Percentiles rank a stretch among this genome's conserved stretches.
These are phyloP conservation scores for Chiroxiphia lanceolata DNA, from an alignment of 2,797 vertebrate genomes.

Conservation along the genomic window DNA sequence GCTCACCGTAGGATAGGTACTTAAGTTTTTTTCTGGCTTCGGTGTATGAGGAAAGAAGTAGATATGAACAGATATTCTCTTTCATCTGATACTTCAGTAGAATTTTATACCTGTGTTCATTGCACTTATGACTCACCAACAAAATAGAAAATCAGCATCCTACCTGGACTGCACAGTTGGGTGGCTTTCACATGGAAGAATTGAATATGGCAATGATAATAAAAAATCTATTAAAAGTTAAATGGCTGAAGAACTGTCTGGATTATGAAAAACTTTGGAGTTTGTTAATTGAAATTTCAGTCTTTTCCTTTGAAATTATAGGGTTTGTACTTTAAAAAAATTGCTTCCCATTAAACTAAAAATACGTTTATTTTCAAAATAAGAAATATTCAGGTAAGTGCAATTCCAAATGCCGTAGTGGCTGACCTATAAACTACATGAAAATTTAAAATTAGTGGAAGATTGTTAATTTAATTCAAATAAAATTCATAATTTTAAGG, in stretches of 20 bases:
- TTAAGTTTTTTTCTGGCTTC: neutral
- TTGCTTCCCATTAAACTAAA: neutral
- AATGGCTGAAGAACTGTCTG: neutral
- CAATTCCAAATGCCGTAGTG: neutral
- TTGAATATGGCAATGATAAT: neutral
- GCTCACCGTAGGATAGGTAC: neutral
- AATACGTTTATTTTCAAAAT: neutral
- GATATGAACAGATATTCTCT: neutral
- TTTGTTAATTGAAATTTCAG: neutral
- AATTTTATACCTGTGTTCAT: neutral
- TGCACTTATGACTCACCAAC: neutral
- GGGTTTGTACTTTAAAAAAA: neutral
- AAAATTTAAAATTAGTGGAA: neutral
- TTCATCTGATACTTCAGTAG: neutral
- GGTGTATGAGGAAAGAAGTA: neutral
- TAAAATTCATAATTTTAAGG: neutral
- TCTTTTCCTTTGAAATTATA: neutral
- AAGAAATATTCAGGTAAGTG: neutral
- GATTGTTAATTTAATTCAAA: neutral
- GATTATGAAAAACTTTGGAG: neutral
- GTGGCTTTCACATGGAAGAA: neutral
- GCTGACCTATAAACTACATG: neutral
- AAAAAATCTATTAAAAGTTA: neutral
- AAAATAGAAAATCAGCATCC: neutral
- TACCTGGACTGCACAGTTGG: neutral